A percentile compares a stretch with the other conserved stretches of the same genome.
Conservation (phyloP, 2,113 vertebrate genomes). For the Hemibagrus wyckioides region DNA sequence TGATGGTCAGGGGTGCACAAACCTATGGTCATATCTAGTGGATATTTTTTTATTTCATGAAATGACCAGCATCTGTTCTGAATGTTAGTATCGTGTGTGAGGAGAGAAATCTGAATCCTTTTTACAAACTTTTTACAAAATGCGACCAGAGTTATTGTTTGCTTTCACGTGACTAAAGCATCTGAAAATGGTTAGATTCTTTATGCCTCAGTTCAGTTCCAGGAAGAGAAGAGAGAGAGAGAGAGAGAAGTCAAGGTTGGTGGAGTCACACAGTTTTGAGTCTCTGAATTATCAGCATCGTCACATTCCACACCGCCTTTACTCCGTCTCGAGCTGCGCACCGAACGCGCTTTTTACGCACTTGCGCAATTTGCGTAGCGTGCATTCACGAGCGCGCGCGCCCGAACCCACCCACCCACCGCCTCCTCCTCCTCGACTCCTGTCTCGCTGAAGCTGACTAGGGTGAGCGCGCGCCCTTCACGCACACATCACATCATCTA, state of each 20-base stretch:
- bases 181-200: not conserved
- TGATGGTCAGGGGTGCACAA: not conserved
- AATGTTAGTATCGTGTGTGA: not conserved
- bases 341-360: not conserved
- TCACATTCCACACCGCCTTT: conserved; percentile 38
- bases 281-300: not conserved
- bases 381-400: not conserved
- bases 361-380: conserved; percentile 13
- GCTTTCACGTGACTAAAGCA: not conserved
- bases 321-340: not conserved
- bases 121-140: too few relatives aligned
- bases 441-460: not conserved
- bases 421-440: conserved; percentile 6
- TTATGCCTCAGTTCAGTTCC: not conserved
- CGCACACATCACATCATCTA: not conserved
- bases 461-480: not conserved
- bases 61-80: not conserved
- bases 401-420: not conserved
- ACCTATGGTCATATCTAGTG: not conserved
- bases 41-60: not conserved
- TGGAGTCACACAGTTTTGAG: not conserved
- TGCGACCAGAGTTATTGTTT: not conserved
- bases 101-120: not conserved
- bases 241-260: not conserved
- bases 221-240: not conserved